Evolutionary conservation across 2,888 invertebrate genomes (phyloP), one percentile per base, ranked within the genome.

Genomic region (Sinentomon sp.): DNA sequence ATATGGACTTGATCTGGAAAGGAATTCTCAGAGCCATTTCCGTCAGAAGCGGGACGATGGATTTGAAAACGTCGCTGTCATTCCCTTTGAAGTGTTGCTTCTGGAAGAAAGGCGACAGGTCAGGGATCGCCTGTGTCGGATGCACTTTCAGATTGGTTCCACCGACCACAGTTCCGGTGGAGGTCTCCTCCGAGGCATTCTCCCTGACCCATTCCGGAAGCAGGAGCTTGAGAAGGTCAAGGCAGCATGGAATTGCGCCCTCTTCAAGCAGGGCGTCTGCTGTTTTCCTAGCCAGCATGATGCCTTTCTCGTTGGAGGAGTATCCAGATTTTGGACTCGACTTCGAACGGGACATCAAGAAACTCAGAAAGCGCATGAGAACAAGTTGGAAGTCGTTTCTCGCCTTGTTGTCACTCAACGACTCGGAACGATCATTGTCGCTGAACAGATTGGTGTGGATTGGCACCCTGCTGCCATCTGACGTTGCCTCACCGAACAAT

Each of bases 71-170:
- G 50, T 92, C 89, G 30, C 71, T 66, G 1, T 77, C 73, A 52
- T 85, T 82, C 32, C 75, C 72, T 54, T 83, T 85, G 22, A 89
- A 75, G 48, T 87, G 87, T 49, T 82, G 83, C 41, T 74, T 68
- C 32, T 77, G 63, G 58, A 92, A 92, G 56, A 94, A 80, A 7
- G 89, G 89, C 5, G 80, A 76, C 75, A 89, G 83, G 50, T 94
- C 89, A 0, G 85, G 85, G 28, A 78, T 66, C 0, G 80, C 68
- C 21, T 72, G 66, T 2, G 72, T 66, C 10, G 73, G 66, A 44
- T 73, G 74, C 24, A 78, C 74, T 50, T 78, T 83, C 25, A 89
- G 53, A 25, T 87, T 56, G 48, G 64, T 70, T 24, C 69, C 72
- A 14, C 60, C 64, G 1, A 65, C 54, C 10, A 62, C 53, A n/a